phyloP scores from a whole-genome alignment of 2,888 invertebrate genomes.

The Octodonta nipae region DNA sequence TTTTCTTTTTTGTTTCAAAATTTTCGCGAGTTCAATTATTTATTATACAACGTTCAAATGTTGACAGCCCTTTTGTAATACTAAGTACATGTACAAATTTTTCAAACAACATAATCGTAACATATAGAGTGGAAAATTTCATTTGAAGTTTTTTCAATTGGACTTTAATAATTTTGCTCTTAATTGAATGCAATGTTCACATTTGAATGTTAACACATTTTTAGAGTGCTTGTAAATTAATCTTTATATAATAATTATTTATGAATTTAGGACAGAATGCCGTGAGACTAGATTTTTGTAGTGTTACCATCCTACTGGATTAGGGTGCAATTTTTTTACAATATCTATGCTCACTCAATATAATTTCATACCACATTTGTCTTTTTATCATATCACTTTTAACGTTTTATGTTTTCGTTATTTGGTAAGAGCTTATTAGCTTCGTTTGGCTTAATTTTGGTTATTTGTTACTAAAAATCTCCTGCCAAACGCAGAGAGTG shows the following conservation, averaged over 20 bases:
- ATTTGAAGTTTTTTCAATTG: too few relatives aligned
- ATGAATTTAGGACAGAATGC: conserved; percentile 14
- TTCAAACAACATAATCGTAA: too few relatives aligned
- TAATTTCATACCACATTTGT: conserved; percentile 9
- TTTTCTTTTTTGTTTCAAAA: too few relatives aligned
- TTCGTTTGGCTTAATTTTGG: conserved; percentile 31
- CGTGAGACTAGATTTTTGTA: conserved; percentile 5
- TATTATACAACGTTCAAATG: too few relatives aligned
- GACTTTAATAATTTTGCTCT: background rate
- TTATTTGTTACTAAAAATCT: too few relatives aligned
- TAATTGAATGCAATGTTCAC: background rate
- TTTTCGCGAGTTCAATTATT: too few relatives aligned
- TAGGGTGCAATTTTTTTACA: conserved; percentile 2
- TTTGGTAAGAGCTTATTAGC: conserved; percentile 24
- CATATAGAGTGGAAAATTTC: too few relatives aligned
- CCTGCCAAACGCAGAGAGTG: too few relatives aligned
- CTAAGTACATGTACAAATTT: too few relatives aligned
- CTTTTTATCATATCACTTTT: conserved; percentile 6
- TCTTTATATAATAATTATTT: conserved; percentile 10
- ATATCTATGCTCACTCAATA: conserved; percentile 15
- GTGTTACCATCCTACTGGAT: background rate
- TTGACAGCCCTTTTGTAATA: too few relatives aligned
- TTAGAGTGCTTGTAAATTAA: conserved; percentile 17
- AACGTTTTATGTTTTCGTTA: conserved; percentile 20
- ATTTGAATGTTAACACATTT: conserved; percentile 12